Evolutionary conservation across 2,888 invertebrate species (phyloP).

Genomic region (Agrochola macilenta): DNA sequence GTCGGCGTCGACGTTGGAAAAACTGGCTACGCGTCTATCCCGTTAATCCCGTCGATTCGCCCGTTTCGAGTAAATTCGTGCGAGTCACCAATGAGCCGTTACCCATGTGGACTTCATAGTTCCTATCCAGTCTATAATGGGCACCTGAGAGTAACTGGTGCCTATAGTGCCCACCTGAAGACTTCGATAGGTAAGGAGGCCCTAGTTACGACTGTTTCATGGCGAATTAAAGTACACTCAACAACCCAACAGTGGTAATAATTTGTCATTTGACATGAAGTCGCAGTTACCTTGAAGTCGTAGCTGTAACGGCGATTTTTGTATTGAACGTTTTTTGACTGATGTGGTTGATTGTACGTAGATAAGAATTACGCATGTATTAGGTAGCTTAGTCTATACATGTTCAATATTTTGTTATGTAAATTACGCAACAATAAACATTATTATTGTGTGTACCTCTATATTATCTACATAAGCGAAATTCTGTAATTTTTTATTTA

Average conservation of each 20-base stretch:
- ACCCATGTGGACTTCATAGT: background rate
- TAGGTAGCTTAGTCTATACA: background rate
- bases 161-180: background rate
- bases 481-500: slow-evolving; percentile 5
- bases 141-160: background rate
- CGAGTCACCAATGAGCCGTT: background rate
- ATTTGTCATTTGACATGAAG: background rate
- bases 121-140: background rate
- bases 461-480: background rate
- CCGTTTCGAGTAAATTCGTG: too few relatives aligned
- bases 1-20: slow-evolving; percentile 12
- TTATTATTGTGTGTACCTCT: background rate
- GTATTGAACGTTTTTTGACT: background rate
- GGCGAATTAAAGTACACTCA: background rate
- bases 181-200: background rate
- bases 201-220: background rate
- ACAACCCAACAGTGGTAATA: background rate
- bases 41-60: background rate
- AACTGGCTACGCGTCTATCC: slow-evolving; percentile 22
- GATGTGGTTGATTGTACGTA: background rate
- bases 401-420: background rate
- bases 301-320: background rate
- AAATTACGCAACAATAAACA: slow-evolving; percentile 1
- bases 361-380: background rate
- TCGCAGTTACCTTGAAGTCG: too few relatives aligned